Percentiles rank a stretch among this genome's conserved stretches.
These are phyloP conservation scores for Horisme vitalbata DNA, from an alignment of 2,888 invertebrate species.

Conservation along the genomic window DNA sequence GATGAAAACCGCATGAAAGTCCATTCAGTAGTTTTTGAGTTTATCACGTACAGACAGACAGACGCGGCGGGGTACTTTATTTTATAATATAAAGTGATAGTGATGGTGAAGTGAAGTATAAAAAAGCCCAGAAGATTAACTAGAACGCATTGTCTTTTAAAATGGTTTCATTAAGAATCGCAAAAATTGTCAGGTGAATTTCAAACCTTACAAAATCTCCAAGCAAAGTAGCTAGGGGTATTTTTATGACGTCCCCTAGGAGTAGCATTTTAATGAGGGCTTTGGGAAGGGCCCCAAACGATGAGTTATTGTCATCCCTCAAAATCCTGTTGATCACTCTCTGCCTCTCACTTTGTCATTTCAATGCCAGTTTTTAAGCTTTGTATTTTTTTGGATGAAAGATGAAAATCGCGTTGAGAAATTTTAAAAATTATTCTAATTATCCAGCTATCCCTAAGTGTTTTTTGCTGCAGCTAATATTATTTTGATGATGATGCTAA, in stretches of 20 bases:
- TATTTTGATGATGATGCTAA: too few relatives aligned
- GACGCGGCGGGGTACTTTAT: too few relatives aligned
- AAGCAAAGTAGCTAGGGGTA: slow-evolving; percentile 40
- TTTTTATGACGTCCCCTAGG: slow-evolving; percentile 57
- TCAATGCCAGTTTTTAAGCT: slow-evolving; percentile 25
- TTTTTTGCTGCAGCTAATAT: too few relatives aligned
- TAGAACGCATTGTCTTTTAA: too few relatives aligned
- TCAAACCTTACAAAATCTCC: slow-evolving; percentile 22
- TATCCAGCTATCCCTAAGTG: too few relatives aligned
- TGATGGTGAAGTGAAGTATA: too few relatives aligned
- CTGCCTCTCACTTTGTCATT: slow-evolving; percentile 44
- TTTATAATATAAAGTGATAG: too few relatives aligned
- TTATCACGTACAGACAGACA: too few relatives aligned
- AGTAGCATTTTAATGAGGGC: slow-evolving; percentile 66
- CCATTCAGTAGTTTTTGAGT: too few relatives aligned
- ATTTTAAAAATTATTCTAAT: too few relatives aligned
- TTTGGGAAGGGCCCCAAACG: slow-evolving; percentile 49
- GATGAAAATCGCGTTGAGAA: not conserved
- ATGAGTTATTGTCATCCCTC: slow-evolving; percentile 66
- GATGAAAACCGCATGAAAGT: too few relatives aligned
- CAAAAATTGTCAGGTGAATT: slow-evolving; percentile 13
- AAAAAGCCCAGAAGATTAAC: not conserved
- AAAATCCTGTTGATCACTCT: slow-evolving; percentile 51
- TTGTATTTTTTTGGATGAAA: slow-evolving; percentile 11
- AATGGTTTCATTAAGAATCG: slow-evolving; percentile 15